Evolutionary conservation across 92 coral and sea anemone species (phyloP).

Genomic region (Nematostella vectensis): DNA sequence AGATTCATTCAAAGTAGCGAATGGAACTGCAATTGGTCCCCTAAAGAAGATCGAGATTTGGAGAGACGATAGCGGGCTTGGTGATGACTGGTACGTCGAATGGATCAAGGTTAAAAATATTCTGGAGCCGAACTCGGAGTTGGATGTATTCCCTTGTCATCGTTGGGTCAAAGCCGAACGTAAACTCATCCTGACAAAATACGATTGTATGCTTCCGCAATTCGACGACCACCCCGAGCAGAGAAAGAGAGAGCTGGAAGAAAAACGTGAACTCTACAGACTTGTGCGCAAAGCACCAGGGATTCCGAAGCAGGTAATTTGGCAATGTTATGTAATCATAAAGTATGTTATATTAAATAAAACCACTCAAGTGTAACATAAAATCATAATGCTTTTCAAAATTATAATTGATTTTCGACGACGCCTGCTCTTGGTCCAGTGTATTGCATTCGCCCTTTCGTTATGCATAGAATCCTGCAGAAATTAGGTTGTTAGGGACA

Average conservation of each 20-base stretch:
- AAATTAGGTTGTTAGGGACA: too few relatives aligned
- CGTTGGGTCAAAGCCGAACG: slow-evolving; percentile 91
- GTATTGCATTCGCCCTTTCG: too few relatives aligned
- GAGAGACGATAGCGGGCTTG: slow-evolving; percentile 87
- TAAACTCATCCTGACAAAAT: slow-evolving; percentile 57
- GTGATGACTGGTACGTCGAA: slow-evolving; percentile 91
- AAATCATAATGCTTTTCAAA: too few relatives aligned
- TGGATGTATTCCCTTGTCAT: slow-evolving; percentile 77
- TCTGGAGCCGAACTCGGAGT: slow-evolving; percentile 25
- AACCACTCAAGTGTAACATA: too few relatives aligned
- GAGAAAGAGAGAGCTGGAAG: slow-evolving; percentile 66
- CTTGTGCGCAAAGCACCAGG: slow-evolving; percentile 87
- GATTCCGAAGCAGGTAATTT: slow-evolving; percentile 85
- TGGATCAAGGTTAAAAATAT: slow-evolving; percentile 78
- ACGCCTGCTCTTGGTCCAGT: too few relatives aligned
- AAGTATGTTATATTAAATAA: too few relatives aligned
- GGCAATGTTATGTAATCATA: slow-evolving; percentile 1
- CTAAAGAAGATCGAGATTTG: slow-evolving; percentile 74
- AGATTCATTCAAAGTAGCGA: slow-evolving; percentile 75
- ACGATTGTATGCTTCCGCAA: slow-evolving; percentile 89
- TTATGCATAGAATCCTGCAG: too few relatives aligned
- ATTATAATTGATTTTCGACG: too few relatives aligned
- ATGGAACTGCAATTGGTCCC: slow-evolving; percentile 63
- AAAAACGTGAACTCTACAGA: slow-evolving; percentile 62
- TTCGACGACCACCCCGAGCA: slow-evolving; percentile 77